Percentiles rank a stretch among this genome's conserved stretches.
Conservation (phyloP, 2,113 vertebrate species). For the Oreochromis niloticus region DNA sequence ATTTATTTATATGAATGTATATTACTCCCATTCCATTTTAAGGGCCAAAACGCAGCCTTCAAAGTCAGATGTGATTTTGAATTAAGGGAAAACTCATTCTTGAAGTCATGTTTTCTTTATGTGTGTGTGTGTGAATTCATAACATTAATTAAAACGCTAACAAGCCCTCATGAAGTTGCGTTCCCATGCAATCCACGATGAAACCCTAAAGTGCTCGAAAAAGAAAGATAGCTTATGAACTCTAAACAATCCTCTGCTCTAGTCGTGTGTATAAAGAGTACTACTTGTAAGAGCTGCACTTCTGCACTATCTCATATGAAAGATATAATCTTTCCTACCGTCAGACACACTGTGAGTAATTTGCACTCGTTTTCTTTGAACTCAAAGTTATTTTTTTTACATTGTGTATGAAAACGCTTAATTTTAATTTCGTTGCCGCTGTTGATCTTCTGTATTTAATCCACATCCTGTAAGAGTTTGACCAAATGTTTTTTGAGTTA, state of each 20-base stretch:
- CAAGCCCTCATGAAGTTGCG: not conserved
- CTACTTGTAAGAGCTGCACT: conserved; percentile 59
- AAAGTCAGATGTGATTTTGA: not conserved
- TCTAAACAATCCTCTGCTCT: conserved; percentile 18
- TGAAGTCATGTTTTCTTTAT: not conserved
- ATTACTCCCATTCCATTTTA: conserved; percentile 24
- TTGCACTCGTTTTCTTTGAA: conserved; percentile 56
- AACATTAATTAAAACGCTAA: not conserved
- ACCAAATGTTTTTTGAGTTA: conserved; percentile 44
- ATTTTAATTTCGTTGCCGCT: not conserved
- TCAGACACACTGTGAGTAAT: conserved; percentile 71
- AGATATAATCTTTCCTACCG: conserved; percentile 60
- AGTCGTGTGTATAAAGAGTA: conserved; percentile 29
- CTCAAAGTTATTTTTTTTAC: conserved; percentile 16
- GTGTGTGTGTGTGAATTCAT: not conserved
- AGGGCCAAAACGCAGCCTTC: conserved; percentile 23
- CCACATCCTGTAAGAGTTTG: conserved; percentile 33
- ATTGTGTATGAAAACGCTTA: conserved; percentile 24
- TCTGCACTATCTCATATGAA: conserved; percentile 55
- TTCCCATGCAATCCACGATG: conserved; percentile 23
- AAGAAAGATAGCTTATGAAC: conserved; percentile 20
- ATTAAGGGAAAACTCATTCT: not conserved
- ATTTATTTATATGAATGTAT: conserved; percentile 47
- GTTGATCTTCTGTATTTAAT: conserved; percentile 30
- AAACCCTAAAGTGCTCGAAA: conserved; percentile 57